Conservation (phyloP, 2,113 vertebrate species). For the Clinocottus analis region DNA sequence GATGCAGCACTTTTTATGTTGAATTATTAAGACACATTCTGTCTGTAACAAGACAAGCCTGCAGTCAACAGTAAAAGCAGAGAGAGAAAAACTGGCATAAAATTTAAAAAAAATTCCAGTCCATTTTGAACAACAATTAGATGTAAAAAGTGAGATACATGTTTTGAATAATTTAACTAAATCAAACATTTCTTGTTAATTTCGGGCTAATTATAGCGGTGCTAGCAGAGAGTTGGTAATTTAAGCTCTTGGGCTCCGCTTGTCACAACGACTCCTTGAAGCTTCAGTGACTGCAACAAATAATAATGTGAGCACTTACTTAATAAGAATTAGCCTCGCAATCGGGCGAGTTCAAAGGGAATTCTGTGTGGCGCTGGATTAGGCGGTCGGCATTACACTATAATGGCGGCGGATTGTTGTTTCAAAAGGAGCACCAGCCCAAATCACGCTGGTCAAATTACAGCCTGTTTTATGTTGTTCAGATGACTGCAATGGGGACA, state of each 20-base stretch:
- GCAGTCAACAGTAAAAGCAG: not conserved
- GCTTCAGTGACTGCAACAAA: conserved; percentile 58
- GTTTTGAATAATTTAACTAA: conserved; percentile 91
- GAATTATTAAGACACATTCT: conserved; percentile 9
- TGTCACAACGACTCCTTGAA: conserved; percentile 80
- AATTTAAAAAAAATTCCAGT: conserved; percentile 6
- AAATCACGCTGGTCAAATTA: conserved; percentile 69
- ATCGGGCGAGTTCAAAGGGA: conserved; percentile 66
- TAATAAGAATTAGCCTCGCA: conserved; percentile 71
- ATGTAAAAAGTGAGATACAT: conserved; percentile 89
- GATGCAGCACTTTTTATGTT: not conserved
- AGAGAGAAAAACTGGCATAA: conserved; percentile 6
- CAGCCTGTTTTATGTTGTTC: conserved; percentile 50
- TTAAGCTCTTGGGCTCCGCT: conserved; percentile 81
- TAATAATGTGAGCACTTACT: conserved; percentile 58
- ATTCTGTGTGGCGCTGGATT: conserved; percentile 44
- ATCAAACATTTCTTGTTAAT: conserved; percentile 91
- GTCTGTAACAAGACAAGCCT: not conserved
- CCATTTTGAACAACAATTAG: conserved; percentile 81
- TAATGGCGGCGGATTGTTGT: conserved; percentile 39
- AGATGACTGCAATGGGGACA: conserved; percentile 43
- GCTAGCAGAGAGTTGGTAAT: conserved; percentile 82
- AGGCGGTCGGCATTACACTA: conserved; percentile 22
- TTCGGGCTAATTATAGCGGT: conserved; percentile 87
- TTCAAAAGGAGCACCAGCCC: conserved; percentile 35